Evolutionary conservation across 2,888 invertebrate genomes (phyloP).

Genomic region (Noctuana brunneofusca): DNA sequence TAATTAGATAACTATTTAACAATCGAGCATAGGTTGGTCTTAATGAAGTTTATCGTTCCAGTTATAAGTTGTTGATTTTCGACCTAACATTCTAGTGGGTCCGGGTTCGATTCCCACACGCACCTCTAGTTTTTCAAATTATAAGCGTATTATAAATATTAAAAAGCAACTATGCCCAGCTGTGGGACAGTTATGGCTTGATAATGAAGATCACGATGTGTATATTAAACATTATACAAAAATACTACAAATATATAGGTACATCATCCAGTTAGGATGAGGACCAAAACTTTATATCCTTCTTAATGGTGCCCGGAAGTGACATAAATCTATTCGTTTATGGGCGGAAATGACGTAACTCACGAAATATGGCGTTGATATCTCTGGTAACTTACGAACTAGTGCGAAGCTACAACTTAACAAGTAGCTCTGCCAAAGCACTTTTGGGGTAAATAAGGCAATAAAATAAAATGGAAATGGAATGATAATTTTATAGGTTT

Average conservation of each 20-base stretch:
- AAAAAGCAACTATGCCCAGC: no score
- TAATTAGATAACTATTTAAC: slow-evolving; percentile 70
- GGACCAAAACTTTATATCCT: slow-evolving; percentile 29
- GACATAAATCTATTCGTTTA: slow-evolving; percentile 33
- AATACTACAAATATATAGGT: background rate
- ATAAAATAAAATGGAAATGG: background rate
- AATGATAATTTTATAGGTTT: background rate
- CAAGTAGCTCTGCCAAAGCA: slow-evolving; percentile 9
- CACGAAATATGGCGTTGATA: slow-evolving; percentile 29
- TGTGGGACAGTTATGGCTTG: no score
- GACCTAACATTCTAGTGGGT: no score
- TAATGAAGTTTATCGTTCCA: slow-evolving; percentile 76
- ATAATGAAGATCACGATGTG: no score
- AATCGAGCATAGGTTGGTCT: slow-evolving; percentile 68
- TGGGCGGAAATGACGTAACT: slow-evolving; percentile 32
- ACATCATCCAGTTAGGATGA: slow-evolving; percentile 10
- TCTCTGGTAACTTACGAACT: slow-evolving; percentile 27
- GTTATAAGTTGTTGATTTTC: slow-evolving; percentile 77
- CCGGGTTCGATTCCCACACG: no score
- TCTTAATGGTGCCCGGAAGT: slow-evolving; percentile 34
- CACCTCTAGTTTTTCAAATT: no score
- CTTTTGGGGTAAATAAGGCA: slow-evolving; percentile 1
- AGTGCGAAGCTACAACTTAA: slow-evolving; percentile 12
- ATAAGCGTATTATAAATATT: no score
- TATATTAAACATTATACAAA: background rate